A percentile compares a stretch with the other conserved stretches of the same genome.
Conservation (phyloP, 2,113 vertebrate species). For the Hassar affinis region DNA sequence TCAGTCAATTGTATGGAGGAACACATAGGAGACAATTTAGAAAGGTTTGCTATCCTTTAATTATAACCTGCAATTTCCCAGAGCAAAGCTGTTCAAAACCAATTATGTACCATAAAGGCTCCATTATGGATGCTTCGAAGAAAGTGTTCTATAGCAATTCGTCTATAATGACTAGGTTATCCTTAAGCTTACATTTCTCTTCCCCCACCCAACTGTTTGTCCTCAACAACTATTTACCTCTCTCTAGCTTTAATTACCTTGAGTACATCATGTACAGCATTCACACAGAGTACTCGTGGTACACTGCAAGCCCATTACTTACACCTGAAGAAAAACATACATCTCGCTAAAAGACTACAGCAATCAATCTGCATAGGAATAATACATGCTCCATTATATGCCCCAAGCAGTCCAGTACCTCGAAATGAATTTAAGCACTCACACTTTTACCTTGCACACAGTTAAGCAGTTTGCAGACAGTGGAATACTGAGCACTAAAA, state of each 20-base stretch:
- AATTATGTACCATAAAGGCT: slow-evolving; percentile 10
- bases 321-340: neutral
- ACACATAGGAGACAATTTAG: neutral
- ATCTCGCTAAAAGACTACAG: neutral
- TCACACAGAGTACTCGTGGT: slow-evolving; percentile 10
- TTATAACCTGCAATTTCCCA: neutral
- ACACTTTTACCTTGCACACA: neutral
- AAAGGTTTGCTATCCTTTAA: neutral
- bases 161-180: slow-evolving; percentile 22
- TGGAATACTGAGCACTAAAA: neutral
- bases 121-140: slow-evolving; percentile 5
- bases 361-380: neutral
- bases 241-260: slow-evolving; percentile 28
- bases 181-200: slow-evolving; percentile 1
- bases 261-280: slow-evolving; percentile 8
- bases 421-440: neutral
- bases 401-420: neutral
- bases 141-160: neutral
- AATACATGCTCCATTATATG: neutral
- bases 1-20: neutral
- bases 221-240: slow-evolving; percentile 9
- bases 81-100: neutral
- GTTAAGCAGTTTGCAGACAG: neutral
- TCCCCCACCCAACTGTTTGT: slow-evolving; percentile 8
- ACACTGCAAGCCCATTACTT: neutral